Evolutionary conservation across 2,888 invertebrate species (phyloP), one percentile per base, ranked within the genome.

Genomic region (Ectropis crepuscularia): DNA sequence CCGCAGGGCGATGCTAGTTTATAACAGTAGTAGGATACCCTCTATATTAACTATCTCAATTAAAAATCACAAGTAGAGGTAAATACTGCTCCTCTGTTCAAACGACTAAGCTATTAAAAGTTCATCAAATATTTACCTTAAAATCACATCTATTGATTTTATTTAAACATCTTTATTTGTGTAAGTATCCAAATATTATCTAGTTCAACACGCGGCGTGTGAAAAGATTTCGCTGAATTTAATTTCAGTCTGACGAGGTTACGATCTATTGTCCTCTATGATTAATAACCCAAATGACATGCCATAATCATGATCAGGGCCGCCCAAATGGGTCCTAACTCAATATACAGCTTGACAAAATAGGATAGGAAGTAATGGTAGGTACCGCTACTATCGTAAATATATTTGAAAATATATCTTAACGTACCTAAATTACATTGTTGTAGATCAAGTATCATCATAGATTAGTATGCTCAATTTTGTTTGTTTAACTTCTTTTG

Each of bases 211-310:
- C 11, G 10, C 6, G 6, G 12, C 11, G 7, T 11, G 12, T 11
- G 45, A 45, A 11, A 45, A 45, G 12, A 39, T 39, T 39, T 39
- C 9, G 39, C 28, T 50, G 50, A 12, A 50, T 11, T 50, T 6
- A 6, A 36, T 49, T 36, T 36, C 37, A 37, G 12, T 0, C 8
- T 12, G 7, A 6, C 4, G 12, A 5, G 7, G 7, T 39, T 50
- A 11, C 37, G 39, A 39, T 11, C 7, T 49, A 38, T 49, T 49
- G 49, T 54, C 12, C 12, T 6, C 46, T 12, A 46, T 54, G 38
- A 53, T 54, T 54, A 38, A 43, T 54, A 55, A 41, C 55, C 28
- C 48, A 8, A 41, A 41, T 47, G 10, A 55, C 46, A 47, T 41
- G 39, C 12, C 16, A 39, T 38, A 12, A 38, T 6, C 39, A 28